Percentiles rank a stretch among this genome's conserved stretches.
These are phyloP conservation scores for Xenopus laevis DNA, from an alignment of 2,113 vertebrate species.

Conservation along the genomic window DNA sequence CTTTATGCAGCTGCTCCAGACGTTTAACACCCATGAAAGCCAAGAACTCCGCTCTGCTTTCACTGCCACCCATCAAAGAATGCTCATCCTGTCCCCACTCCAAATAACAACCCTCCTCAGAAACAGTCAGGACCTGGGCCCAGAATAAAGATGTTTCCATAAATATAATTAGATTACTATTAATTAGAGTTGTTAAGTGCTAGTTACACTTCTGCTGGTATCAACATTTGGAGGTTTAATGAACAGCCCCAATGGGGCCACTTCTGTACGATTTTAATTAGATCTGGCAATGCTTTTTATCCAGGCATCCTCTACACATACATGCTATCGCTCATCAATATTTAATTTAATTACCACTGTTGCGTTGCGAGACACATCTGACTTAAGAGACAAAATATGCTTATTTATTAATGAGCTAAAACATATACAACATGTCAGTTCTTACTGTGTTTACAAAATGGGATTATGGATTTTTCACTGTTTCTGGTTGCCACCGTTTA, in stretches of 20 bases:
- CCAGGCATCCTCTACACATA: conserved; percentile 59
- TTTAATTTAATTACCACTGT: conserved; percentile 89
- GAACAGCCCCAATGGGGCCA: conserved; percentile 79
- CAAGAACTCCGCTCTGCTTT: background rate
- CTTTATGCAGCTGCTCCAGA: background rate
- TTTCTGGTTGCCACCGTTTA: too few relatives aligned
- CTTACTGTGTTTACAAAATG: background rate
- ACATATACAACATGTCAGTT: conserved; percentile 71
- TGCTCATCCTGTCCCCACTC: background rate
- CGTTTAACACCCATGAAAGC: background rate
- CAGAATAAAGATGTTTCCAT: conserved; percentile 57
- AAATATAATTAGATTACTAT: conserved; percentile 73
- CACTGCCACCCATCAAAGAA: conserved; percentile 5
- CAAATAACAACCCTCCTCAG: conserved; percentile 21
- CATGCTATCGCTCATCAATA: conserved; percentile 78
- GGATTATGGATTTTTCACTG: too few relatives aligned
- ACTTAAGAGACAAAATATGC: conserved; percentile 84
- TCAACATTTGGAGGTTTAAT: conserved; percentile 75
- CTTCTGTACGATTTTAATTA: conserved; percentile 79
- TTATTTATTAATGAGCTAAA: conserved; percentile 89
- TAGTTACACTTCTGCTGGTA: conserved; percentile 68
- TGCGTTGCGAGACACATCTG: conserved; percentile 84
- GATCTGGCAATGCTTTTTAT: conserved; percentile 87
- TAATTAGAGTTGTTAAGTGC: conserved; percentile 74
- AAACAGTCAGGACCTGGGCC: conserved; percentile 37